These are phyloP conservation scores for Coendou prehensilis DNA, from an alignment of 2,797 vertebrate genomes.

Conservation along the genomic window DNA sequence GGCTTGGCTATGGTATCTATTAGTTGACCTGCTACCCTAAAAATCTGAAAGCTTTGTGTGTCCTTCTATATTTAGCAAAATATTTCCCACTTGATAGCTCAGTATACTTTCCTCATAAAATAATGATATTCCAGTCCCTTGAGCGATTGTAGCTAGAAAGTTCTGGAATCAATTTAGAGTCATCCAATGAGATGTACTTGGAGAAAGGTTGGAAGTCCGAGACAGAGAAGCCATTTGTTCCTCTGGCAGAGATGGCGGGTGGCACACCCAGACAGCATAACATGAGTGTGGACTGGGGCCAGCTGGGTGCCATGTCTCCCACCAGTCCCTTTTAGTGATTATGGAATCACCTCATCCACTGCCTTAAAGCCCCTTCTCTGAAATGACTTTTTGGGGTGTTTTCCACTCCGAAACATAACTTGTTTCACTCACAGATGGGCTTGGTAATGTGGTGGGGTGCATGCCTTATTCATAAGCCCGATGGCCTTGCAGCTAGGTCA, in stretches of 20 bases:
- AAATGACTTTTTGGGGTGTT: neutral
- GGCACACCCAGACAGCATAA: neutral
- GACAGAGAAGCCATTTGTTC: neutral
- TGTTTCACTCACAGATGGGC: neutral
- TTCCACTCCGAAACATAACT: neutral
- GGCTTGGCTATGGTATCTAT: conserved; percentile 84
- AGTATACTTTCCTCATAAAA: conserved; percentile 97
- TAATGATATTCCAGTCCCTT: conserved; percentile 94
- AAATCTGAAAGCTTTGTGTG: conserved; percentile 96
- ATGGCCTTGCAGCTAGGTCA: neutral
- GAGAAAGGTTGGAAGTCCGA: neutral
- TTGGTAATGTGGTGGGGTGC: neutral
- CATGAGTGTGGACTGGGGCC: neutral
- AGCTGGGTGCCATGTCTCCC: neutral
- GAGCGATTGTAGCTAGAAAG: conserved; percentile 91
- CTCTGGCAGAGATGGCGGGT: neutral
- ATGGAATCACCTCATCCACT: neutral
- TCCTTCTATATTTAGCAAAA: conserved; percentile 94
- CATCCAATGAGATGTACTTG: neutral
- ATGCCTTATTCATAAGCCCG: neutral
- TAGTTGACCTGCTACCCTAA: conserved; percentile 95
- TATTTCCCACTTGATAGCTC: conserved; percentile 97
- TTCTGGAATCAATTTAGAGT: neutral
- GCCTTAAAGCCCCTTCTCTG: neutral
- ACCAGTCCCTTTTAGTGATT: neutral